Base-by-base conservation (phyloP, 2,888 invertebrate species). In the Galerucella calmariensis region DNA sequence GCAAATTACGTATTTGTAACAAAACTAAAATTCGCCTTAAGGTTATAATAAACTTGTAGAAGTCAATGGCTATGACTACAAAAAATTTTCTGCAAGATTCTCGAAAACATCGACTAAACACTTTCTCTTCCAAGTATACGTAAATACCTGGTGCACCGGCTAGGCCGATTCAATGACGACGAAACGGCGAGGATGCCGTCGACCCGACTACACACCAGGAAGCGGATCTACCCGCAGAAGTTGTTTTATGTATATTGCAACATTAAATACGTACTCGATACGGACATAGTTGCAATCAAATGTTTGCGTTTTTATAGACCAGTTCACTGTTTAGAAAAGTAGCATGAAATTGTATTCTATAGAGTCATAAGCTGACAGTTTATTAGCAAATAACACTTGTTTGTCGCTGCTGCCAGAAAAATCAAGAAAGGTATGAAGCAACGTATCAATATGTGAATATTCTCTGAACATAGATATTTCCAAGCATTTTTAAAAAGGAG, bases 61-160 rank as follows among this genome's bases (percentile, higher is more conserved):
- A 85, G 84, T 85, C 85, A 84, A 84, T 85, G 85, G 80, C 82
- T 82, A 83, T 85, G 85, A 79, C 83, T 82, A 61, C 61, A 66
- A 44, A 27, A 65, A 65, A 65, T 46, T 44, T 65, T 65, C 63
- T 20, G 46, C 16, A 83, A 84, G 83, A 83, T 86, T 86, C 85
- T 41, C 35, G 35, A 86, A 86, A 85, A 85, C 78, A 84, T 81
- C 81, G 56, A 59, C 58, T 53, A 81, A 82, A 81, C 83, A 86
- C 86, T 86, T 86, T 86, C 86, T 86, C 86, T 82, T 69, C 62
- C 12, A 44, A 70, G 69, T 65, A 62, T 62, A 41, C 62, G 62
- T 41, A 41, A 62, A 65, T 44, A 44, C 63, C 46, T 46, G 46
- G 46, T 65, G 63, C 46, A 65, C 20, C 20, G 61, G 53, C 62